Conservation (phyloP, 2,113 vertebrate genomes). For the Pongo abelii region DNA sequence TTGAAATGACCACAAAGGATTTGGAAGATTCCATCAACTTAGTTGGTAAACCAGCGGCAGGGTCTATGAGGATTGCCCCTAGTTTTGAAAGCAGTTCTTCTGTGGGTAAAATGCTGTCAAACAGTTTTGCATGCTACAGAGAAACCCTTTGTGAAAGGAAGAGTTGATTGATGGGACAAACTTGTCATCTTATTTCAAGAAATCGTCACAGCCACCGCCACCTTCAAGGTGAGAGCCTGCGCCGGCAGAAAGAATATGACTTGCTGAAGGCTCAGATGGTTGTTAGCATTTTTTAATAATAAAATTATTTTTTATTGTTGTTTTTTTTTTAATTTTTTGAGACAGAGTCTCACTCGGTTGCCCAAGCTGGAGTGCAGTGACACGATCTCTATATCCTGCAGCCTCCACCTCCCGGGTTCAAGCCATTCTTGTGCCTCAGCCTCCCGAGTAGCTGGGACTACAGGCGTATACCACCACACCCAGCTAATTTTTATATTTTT, state of each 20-base stretch:
- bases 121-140: neutral
- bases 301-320: no score
- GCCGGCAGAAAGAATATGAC: neutral
- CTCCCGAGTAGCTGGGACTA: no score
- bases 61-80: neutral
- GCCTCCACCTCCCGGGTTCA: no score
- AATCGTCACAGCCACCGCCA: neutral
- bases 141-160: neutral
- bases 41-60: neutral
- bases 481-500: no score
- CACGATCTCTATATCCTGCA: rapidly evolving
- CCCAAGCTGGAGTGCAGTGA: no score
- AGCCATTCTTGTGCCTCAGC: no score
- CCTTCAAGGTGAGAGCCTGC: neutral
- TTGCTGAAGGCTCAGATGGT: neutral
- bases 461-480: no score
- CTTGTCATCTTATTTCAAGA: neutral
- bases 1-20: neutral
- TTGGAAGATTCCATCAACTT: neutral
- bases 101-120: neutral
- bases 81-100: neutral
- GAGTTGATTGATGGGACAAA: neutral
- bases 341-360: no score
- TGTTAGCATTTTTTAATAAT: neutral
- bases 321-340: no score